A percentile compares a stretch with the other conserved stretches of the same genome.
These are phyloP conservation scores for Sphenodon punctatus DNA, from an alignment of 2,797 vertebrate genomes.

Conservation along the genomic window DNA sequence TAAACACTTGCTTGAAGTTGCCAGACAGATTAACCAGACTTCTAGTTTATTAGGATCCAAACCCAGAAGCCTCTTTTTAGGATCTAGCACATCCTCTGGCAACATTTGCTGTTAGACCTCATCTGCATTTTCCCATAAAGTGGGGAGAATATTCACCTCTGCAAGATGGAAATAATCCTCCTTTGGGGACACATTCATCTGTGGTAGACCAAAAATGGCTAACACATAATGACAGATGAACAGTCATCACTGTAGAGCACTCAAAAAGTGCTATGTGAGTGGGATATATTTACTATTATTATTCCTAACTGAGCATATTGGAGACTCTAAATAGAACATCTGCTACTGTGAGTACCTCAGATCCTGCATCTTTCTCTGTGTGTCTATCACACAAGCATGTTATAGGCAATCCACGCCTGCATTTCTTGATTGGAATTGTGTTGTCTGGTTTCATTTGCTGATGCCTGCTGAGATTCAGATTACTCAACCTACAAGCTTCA, in stretches of 20 bases:
- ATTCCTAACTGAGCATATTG: not conserved
- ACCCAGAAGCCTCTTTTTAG: too few relatives aligned
- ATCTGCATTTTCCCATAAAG: not conserved
- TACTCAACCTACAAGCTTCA: not conserved
- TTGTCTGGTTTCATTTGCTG: not conserved
- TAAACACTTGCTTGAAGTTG: too few relatives aligned
- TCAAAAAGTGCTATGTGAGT: not conserved
- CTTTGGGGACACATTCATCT: too few relatives aligned
- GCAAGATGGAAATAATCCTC: too few relatives aligned
- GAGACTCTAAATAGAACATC: not conserved
- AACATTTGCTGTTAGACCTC: not conserved
- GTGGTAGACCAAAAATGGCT: too few relatives aligned
- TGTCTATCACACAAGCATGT: not conserved
- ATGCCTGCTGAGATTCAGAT: not conserved
- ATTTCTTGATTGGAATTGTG: not conserved
- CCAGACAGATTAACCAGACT: not conserved
- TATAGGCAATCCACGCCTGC: fast-evolving
- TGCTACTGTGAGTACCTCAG: not conserved
- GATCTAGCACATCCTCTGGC: not conserved
- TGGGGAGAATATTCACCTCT: not conserved
- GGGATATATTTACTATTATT: not conserved
- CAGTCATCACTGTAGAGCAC: not conserved
- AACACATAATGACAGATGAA: too few relatives aligned
- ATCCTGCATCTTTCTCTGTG: not conserved
- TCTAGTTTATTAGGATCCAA: too few relatives aligned